Evolutionary conservation across 2,888 invertebrate species (phyloP).

Genomic region (Pecten maximus): DNA sequence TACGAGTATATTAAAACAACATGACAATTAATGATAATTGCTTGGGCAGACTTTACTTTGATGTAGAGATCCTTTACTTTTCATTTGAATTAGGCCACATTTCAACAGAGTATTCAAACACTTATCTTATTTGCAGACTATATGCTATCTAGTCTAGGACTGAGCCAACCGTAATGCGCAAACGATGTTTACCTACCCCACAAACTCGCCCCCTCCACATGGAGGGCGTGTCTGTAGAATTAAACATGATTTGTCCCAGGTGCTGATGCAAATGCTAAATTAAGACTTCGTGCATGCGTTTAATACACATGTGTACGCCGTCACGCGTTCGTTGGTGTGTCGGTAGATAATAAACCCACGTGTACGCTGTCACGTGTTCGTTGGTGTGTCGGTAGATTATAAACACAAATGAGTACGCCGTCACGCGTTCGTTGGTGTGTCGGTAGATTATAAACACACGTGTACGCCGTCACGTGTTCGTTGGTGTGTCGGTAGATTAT

Average conservation of each 20-base stretch:
- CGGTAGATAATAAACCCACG: neutral
- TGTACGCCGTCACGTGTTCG: no score
- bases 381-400: no score
- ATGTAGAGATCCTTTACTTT: neutral
- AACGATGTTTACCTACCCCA: neutral
- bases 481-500: no score
- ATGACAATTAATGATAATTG: neutral
- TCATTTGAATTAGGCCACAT: neutral
- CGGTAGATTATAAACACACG: no score
- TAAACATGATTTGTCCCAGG: neutral
- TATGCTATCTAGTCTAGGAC: neutral
- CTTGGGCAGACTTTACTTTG: neutral
- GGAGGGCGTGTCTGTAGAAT: neutral
- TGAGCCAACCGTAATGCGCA: neutral
- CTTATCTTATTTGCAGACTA: neutral
- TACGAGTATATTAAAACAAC: no score
- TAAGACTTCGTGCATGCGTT: neutral
- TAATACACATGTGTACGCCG: no score
- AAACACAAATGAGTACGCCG: no score
- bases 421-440: no score
- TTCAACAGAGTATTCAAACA: neutral
- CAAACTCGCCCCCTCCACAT: neutral
- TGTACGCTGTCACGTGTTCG: neutral
- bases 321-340: neutral
- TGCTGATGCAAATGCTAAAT: neutral